Percentiles rank a stretch among this genome's conserved stretches.
These are phyloP conservation scores for Sardinella longiceps DNA, from an alignment of 2,797 vertebrate genomes.

Conservation along the genomic window DNA sequence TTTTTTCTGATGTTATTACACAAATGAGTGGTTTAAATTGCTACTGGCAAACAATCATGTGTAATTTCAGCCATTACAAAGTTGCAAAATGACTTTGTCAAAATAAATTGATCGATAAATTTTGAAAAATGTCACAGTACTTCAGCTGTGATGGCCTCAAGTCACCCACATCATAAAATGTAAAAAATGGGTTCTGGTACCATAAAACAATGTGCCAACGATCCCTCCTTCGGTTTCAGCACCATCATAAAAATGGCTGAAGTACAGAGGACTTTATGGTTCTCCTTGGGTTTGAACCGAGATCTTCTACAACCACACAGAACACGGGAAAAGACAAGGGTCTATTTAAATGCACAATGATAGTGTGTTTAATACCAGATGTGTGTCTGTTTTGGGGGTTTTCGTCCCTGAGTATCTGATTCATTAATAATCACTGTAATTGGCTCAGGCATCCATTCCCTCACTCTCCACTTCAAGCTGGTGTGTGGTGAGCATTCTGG, in stretches of 20 bases:
- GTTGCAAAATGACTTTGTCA: background rate
- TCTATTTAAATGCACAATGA: background rate
- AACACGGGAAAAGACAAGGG: background rate
- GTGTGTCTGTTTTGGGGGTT: background rate
- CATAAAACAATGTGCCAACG: slow-evolving; percentile 34
- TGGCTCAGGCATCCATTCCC: too few relatives aligned
- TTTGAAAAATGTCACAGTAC: background rate
- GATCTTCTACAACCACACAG: background rate
- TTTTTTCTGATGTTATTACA: background rate
- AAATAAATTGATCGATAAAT: background rate
- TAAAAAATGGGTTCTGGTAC: slow-evolving; percentile 37
- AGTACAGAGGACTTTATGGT: slow-evolving; percentile 28
- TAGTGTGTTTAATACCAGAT: slow-evolving; percentile 3
- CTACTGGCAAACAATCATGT: background rate
- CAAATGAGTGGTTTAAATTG: background rate
- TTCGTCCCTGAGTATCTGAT: background rate
- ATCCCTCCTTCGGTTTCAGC: slow-evolving; percentile 23
- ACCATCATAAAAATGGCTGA: slow-evolving; percentile 19
- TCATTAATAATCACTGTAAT: too few relatives aligned
- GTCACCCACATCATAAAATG: background rate
- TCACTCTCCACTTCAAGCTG: too few relatives aligned
- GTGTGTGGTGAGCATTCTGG: too few relatives aligned
- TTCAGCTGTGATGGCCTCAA: background rate
- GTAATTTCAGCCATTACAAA: background rate
- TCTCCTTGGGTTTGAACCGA: slow-evolving; percentile 15